phyloP scores from a whole-genome alignment of 2,113 vertebrate genomes.

The Pungitius pungitius region DNA sequence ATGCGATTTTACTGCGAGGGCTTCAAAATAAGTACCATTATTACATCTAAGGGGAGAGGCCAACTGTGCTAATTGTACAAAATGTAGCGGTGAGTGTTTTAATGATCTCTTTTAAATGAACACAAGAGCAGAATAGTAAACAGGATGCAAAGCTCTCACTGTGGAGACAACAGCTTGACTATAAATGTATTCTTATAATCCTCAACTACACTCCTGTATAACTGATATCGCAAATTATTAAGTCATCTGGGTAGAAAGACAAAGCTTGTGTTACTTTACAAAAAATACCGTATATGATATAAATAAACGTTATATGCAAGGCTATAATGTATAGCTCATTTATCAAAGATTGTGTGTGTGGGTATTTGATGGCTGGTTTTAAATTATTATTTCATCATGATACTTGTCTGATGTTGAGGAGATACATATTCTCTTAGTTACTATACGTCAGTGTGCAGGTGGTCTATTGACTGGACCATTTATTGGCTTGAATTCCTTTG shows the following conservation, averaged over 20 bases:
- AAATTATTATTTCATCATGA: too few relatives aligned
- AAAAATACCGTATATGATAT: not conserved
- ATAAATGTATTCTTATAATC: slow-evolving; percentile 4
- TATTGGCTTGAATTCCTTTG: not conserved
- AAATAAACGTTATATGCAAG: not conserved
- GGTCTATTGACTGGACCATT: not conserved
- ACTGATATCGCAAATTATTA: not conserved
- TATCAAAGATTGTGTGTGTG: not conserved
- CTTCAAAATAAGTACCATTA: not conserved
- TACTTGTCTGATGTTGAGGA: too few relatives aligned
- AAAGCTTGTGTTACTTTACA: not conserved
- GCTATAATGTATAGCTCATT: too few relatives aligned
- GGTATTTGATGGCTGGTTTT: not conserved
- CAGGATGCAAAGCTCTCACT: not conserved
- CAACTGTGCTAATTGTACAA: not conserved
- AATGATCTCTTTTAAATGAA: slow-evolving; percentile 11
- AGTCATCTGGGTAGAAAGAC: not conserved
- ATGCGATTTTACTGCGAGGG: not conserved
- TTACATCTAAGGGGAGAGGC: not conserved
- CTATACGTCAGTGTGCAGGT: not conserved
- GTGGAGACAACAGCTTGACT: slow-evolving; percentile 1
- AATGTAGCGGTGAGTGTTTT: not conserved
- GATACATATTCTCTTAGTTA: not conserved
- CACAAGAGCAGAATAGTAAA: slow-evolving; percentile 7
- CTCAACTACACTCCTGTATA: not conserved